These are phyloP conservation scores for Cordylochernes scorpioides DNA, from an alignment of 2,888 invertebrate genomes.

Conservation along the genomic window DNA sequence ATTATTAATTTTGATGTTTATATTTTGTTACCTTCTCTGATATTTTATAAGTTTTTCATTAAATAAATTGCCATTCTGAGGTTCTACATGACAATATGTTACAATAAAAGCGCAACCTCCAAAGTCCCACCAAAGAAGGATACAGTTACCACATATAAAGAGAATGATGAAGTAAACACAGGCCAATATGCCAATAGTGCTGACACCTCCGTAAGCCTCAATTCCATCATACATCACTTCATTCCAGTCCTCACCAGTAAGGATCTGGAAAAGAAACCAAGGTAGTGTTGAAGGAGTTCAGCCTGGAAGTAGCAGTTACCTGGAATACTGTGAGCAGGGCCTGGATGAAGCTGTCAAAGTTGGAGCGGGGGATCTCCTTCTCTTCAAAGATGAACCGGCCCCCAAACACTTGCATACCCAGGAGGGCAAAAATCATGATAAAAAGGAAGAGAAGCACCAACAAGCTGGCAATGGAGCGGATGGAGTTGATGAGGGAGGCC, in stretches of 20 bases:
- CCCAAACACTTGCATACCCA: slow-evolving; percentile 99
- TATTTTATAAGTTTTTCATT: not conserved
- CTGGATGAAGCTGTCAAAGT: slow-evolving; percentile 98
- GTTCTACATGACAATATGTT: not conserved
- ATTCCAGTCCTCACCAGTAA: slow-evolving; percentile 99
- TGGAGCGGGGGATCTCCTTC: slow-evolving; percentile 67
- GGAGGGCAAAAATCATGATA: slow-evolving; percentile 94
- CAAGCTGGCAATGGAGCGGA: slow-evolving; percentile 92
- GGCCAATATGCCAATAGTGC: slow-evolving; percentile 62
- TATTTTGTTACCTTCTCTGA: not conserved
- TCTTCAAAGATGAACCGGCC: slow-evolving; percentile 82
- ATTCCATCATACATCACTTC: slow-evolving; percentile 97
- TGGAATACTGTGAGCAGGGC: slow-evolving; percentile 94
- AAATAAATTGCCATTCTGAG: not conserved
- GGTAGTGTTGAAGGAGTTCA: slow-evolving; percentile 1
- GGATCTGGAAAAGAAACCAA: slow-evolving; percentile 36
- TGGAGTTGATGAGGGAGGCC: slow-evolving; percentile 88
- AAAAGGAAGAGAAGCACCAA: slow-evolving; percentile 88
- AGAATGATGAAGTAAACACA: slow-evolving; percentile 96
- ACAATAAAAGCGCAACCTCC: not conserved
- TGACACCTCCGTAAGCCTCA: slow-evolving; percentile 80
- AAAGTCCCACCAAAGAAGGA: slow-evolving; percentile 5
- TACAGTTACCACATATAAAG: slow-evolving; percentile 91
- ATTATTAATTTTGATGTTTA: too few species aligned
- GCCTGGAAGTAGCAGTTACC: slow-evolving; percentile 29